Evolutionary conservation across 2,113 vertebrate genomes (phyloP).

Genomic region (Pteruthius melanotis): DNA sequence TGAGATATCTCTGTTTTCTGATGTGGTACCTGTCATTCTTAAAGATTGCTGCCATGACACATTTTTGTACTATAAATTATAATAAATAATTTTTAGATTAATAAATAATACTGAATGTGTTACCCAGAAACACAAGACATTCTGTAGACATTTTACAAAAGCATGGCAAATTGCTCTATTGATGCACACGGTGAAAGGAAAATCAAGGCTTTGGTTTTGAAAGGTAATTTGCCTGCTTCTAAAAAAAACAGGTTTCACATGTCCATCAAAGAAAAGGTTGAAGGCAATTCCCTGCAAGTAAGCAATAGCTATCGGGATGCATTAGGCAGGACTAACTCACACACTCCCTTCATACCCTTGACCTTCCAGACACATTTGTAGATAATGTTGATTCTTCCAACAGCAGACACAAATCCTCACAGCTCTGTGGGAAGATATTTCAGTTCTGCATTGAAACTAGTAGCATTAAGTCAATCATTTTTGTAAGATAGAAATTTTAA

Average conservation of each 20-base stretch:
- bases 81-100: neutral
- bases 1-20: neutral
- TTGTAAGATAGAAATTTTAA: neutral
- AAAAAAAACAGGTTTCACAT: neutral
- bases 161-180: neutral
- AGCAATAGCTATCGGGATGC: neutral
- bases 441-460: neutral
- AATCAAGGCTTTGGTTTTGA: neutral
- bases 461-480: neutral
- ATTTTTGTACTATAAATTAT: neutral
- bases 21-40: neutral
- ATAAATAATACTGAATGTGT: neutral
- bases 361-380: constrained; percentile 20
- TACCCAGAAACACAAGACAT: neutral
- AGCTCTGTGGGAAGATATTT: neutral
- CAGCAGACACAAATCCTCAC: constrained; percentile 11
- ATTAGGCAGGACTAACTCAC: neutral
- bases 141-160: neutral
- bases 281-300: neutral
- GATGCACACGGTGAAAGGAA: neutral
- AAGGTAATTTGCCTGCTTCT: neutral
- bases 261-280: neutral
- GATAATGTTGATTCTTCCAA: neutral
- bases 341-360: neutral
- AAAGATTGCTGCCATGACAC: neutral